A percentile compares a stretch with the other conserved stretches of the same genome.
These are phyloP conservation scores for Elmis aenea DNA, from an alignment of 2,888 invertebrate genomes.

Conservation along the genomic window DNA sequence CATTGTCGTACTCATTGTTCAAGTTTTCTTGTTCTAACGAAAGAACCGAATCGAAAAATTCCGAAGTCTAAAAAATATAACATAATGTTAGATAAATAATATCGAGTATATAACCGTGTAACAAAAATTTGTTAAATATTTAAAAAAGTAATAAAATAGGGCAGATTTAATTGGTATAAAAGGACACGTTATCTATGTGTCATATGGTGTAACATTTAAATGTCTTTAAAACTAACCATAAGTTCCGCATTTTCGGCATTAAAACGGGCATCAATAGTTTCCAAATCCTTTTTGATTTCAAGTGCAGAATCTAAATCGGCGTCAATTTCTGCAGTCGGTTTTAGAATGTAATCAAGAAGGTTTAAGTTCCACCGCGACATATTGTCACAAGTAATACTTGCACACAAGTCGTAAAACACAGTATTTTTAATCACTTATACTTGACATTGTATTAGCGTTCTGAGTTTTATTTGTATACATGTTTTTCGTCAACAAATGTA, in stretches of 20 bases:
- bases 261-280: constrained; percentile 36
- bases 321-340: constrained; percentile 19
- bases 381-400: constrained; percentile 11
- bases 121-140: too few species aligned
- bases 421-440: too few species aligned
- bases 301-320: constrained; percentile 25
- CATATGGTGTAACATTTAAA: constrained; percentile 2
- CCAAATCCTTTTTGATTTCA: constrained; percentile 35
- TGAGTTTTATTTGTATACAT: too few species aligned
- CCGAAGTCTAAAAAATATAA: constrained; percentile 44
- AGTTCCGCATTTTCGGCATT: constrained; percentile 39
- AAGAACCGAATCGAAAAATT: constrained; percentile 65
- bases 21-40: constrained; percentile 59
- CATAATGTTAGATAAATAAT: not conserved
- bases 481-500: too few species aligned
- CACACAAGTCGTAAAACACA: too few species aligned
- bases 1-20: constrained; percentile 54
- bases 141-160: too few species aligned
- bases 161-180: too few species aligned
- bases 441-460: too few species aligned
- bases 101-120: too few species aligned
- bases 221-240: constrained; percentile 34
- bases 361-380: constrained; percentile 27
- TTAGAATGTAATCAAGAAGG: constrained; percentile 25
- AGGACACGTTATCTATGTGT: too few species aligned